Evolutionary conservation across 2,797 vertebrate genomes (phyloP), one percentile per base, ranked within the genome.

Genomic region (Mus minutoides): DNA sequence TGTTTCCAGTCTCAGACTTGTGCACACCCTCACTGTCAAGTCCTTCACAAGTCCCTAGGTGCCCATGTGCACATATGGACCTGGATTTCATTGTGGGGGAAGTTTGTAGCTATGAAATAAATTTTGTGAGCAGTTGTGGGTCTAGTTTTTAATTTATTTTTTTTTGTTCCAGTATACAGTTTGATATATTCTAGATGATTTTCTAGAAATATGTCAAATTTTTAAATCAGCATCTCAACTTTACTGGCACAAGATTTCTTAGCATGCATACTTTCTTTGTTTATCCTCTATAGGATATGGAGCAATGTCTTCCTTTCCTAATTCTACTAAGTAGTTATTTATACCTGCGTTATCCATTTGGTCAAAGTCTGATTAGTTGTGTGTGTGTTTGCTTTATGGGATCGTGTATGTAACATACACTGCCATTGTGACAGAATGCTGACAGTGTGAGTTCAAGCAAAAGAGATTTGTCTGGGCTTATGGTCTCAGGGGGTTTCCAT

Each of bases 71-170:
- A 88, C 90, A 94, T 78, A 89, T 92, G 75, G 80, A 76, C 83
- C 64, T 91, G 26, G 29, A 52, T 92, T 92, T 91, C 88, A 90
- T 86, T 58, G 60, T 52, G n/a, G 58, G 58, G 69, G 58, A 87
- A 76, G 60, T 93, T 91, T 93, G 29, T 94, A 92, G 82, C 90
- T 84, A 73, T 89, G 88, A 43, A 85, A 84, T 40, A 31, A 90
- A 58, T 88, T 90, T 90, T 67, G 37, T 96, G n/a, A 91, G 83
- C 80, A 56, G 19, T 58, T 83, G 26, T 0, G 76, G 37, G 31
- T 37, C 62, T 62, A 11, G 64, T 83, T 94, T 93, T 62, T n/a
- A 22, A n/a, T 88, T 14, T 9, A 29, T 69, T 77, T 52, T 88
- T 77, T 88, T 75, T 87, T 97, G 21, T 52, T 26, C 11, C 31